A percentile compares a stretch with the other conserved stretches of the same genome.
These are phyloP conservation scores for Callinectes sapidus DNA, from an alignment of 2,888 invertebrate species.

Conservation along the genomic window DNA sequence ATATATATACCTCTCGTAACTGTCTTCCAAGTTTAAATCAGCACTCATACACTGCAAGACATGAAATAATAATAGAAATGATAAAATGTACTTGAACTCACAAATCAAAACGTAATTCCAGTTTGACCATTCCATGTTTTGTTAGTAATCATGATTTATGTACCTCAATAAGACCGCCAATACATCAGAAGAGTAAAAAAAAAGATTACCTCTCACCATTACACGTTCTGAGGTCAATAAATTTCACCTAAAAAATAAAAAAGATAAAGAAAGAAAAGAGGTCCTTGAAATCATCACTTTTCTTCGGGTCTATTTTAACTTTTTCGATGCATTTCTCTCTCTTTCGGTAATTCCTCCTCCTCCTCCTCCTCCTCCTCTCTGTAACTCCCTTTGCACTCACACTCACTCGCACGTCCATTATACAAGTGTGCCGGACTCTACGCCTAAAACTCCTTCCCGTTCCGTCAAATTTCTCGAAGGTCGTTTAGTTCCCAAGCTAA, in stretches of 20 bases:
- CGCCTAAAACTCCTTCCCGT: neutral
- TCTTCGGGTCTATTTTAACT: neutral
- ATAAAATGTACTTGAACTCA: neutral
- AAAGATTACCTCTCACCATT: neutral
- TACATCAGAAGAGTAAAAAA: neutral
- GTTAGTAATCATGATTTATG: neutral
- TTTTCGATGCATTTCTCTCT: neutral
- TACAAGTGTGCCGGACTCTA: neutral
- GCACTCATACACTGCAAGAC: neutral
- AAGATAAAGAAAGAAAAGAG: neutral
- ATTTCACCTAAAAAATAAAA: neutral
- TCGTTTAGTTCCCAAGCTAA: neutral
- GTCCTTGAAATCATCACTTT: neutral
- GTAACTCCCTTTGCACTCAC: neutral
- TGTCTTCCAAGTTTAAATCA: too few species aligned
- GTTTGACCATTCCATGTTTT: neutral
- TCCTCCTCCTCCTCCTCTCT: too few species aligned
- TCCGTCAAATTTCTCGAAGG: neutral
- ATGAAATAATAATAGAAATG: neutral
- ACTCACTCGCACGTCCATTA: neutral
- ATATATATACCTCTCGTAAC: too few species aligned
- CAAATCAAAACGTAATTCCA: neutral
- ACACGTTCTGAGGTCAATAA: neutral
- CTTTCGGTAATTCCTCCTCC: too few species aligned
- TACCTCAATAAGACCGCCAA: neutral